phyloP scores from a whole-genome alignment of 2,888 invertebrate species.

The Odontocerum albicorne region DNA sequence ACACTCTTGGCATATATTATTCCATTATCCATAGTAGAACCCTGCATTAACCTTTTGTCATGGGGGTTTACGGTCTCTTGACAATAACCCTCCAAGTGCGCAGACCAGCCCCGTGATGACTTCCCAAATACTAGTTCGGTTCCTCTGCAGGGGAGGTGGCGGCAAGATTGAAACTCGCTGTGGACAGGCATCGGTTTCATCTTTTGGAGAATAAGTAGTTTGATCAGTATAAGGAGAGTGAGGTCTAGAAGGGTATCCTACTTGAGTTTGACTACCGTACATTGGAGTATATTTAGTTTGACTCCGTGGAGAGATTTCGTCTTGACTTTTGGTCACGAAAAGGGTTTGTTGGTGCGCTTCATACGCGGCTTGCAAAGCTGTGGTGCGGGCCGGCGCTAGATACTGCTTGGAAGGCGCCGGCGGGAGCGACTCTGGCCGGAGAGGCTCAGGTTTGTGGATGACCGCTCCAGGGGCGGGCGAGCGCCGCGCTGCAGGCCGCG shows the following conservation, averaged over 20 bases:
- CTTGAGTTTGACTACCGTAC: background rate
- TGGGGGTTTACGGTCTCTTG: slow-evolving; percentile 44
- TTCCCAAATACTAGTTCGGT: slow-evolving; percentile 46
- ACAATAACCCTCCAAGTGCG: slow-evolving; percentile 48
- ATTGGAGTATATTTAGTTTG: background rate
- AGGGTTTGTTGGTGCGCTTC: background rate
- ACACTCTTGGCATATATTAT: too few relatives aligned
- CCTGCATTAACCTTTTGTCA: slow-evolving; percentile 38
- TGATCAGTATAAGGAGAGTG: background rate
- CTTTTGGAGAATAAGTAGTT: background rate
- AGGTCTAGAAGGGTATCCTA: background rate
- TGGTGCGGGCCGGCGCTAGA: slow-evolving; percentile 10
- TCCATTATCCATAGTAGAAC: too few relatives aligned
- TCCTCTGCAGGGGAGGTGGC: slow-evolving; percentile 34
- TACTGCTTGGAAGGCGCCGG: background rate
- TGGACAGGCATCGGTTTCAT: too few relatives aligned
- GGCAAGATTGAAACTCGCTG: slow-evolving; percentile 13
- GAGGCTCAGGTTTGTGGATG: background rate
- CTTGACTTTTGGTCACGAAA: too few relatives aligned
- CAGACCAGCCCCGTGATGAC: slow-evolving; percentile 50
- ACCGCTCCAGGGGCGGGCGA: background rate
- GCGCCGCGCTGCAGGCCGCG: background rate
- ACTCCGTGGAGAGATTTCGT: too few relatives aligned
- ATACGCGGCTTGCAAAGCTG: background rate
- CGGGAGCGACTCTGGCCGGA: slow-evolving; percentile 4